Percentiles rank a stretch among this genome's conserved stretches.
Evolutionary conservation across 2,888 invertebrate genomes (phyloP).

Genomic region (Odontocerum albicorne): DNA sequence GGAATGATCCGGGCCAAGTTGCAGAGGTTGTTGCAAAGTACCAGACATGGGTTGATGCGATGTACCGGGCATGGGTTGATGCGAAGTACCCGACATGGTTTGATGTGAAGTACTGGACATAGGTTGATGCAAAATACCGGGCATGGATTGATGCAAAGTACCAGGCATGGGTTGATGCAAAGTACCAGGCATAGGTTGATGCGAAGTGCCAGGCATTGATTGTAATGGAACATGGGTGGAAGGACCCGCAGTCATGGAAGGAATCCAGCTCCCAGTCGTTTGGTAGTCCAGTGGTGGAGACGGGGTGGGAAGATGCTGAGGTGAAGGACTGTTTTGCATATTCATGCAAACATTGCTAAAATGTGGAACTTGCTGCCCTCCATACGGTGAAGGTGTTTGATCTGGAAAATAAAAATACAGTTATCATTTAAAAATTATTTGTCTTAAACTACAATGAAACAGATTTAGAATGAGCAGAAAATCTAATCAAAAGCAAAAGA

Average conservation of each 20-base stretch:
- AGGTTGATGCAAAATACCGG: neutral
- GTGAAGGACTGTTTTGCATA: conserved; percentile 33
- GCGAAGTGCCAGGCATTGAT: too few relatives aligned
- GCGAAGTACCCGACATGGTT: neutral
- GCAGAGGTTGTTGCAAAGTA: neutral
- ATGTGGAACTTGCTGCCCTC: conserved; percentile 19
- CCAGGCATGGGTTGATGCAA: too few relatives aligned
- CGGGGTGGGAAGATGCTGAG: conserved; percentile 32
- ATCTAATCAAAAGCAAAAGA: too few relatives aligned
- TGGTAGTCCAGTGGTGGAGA: conserved; percentile 31
- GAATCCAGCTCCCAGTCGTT: conserved; percentile 30
- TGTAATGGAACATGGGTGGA: too few relatives aligned
- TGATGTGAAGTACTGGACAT: neutral
- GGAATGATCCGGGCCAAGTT: conserved; percentile 17
- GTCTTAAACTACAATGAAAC: too few relatives aligned
- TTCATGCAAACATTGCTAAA: conserved; percentile 26
- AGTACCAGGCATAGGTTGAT: too few relatives aligned
- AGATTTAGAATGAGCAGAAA: too few relatives aligned
- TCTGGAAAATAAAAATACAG: conserved; percentile 38
- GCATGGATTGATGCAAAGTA: too few relatives aligned
- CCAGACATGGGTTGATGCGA: neutral
- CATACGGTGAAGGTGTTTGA: conserved; percentile 42
- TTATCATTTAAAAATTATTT: too few relatives aligned
- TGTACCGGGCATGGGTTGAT: neutral
- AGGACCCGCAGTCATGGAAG: conserved; percentile 5